Percentiles rank a stretch among this genome's conserved stretches.
Conservation (phyloP, 2,113 vertebrate species). For the Vulpes ferrilata region DNA sequence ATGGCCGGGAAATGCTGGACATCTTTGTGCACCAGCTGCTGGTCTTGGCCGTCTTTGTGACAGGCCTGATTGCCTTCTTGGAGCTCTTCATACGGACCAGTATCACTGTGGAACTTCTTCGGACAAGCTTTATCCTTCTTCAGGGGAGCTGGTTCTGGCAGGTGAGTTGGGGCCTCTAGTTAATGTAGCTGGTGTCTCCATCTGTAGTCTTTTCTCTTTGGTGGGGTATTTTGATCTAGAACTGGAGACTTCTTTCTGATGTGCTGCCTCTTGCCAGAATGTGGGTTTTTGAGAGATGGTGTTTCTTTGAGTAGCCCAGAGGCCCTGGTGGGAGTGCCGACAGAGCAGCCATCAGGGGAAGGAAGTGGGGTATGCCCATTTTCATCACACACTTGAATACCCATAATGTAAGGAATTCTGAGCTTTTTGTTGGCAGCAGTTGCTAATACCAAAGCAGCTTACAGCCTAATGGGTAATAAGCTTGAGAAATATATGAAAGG, state of each 20-base stretch:
- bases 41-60: slow-evolving; percentile 89
- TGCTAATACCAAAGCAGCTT: not conserved
- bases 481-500: not conserved
- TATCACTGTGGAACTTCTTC: slow-evolving; percentile 93
- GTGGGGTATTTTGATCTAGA: not conserved
- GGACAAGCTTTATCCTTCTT: slow-evolving; percentile 91
- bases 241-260: not conserved
- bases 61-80: slow-evolving; percentile 89
- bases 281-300: not conserved
- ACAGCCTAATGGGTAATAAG: not conserved
- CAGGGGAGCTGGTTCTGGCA: slow-evolving; percentile 99
- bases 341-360: not conserved
- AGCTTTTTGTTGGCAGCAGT: not conserved
- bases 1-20: slow-evolving; percentile 93
- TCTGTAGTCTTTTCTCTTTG: not conserved
- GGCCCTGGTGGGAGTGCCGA: not conserved
- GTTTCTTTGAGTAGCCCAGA: not conserved
- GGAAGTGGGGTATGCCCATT: not conserved
- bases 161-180: slow-evolving; percentile 86
- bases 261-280: not conserved
- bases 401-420: not conserved
- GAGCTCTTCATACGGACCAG: slow-evolving; percentile 93
- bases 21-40: slow-evolving; percentile 94
- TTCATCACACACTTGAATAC: not conserved
- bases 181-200: not conserved